Base-by-base conservation (phyloP, 2,113 vertebrate species). In the Chaenocephalus aceratus region DNA sequence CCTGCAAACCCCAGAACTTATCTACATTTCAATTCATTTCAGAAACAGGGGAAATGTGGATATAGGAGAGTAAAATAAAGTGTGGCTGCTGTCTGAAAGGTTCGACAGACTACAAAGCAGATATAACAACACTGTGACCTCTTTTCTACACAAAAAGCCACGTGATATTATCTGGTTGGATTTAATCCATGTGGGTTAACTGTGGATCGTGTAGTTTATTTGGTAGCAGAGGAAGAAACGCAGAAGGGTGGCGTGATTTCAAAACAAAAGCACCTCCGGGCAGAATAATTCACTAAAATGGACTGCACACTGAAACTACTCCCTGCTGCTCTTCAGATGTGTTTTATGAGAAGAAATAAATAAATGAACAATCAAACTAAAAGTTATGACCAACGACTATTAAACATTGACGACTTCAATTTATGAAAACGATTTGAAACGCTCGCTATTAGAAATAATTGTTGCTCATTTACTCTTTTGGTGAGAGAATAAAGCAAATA, bases 1-100 rank as follows among this genome's bases (percentile, higher is more conserved):
- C 51, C 21, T 45, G 56, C 34, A 68, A 53, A 65, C 18, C 63
- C 26, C 52, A 30, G 7, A 59, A 78, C 41, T 30, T 11, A 46
- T 6, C 18, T 3, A 80, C 41, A 52, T 26, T 44, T 70, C 18
- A 16, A 48, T n/a, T 63, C 58, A 48, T 5, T 58, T 45, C 23
- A 26, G 12, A 26, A 23, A 58, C 26, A 12, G 52, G 18, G 18
- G 16, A 10, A 53, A 53, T 53, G 66, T 69, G 12, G 45, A 54
- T n/a, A 3, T 15, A 15, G 10, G 57, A 63, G 10, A 53, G 15
- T 52, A 7, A 58, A 65, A 30, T 36, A 63, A 82, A 71, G 48
- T 36, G 15, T 61, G 44, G 60, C 51, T 23, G 75, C 18, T 34
- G 72, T 7, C 67, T 63, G 18, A 60, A 75, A 67, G 53, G 71